Percentiles rank a stretch among this genome's conserved stretches.
Conservation (phyloP, 2,797 vertebrate species). For the Oryzias dopingdopingensis region DNA sequence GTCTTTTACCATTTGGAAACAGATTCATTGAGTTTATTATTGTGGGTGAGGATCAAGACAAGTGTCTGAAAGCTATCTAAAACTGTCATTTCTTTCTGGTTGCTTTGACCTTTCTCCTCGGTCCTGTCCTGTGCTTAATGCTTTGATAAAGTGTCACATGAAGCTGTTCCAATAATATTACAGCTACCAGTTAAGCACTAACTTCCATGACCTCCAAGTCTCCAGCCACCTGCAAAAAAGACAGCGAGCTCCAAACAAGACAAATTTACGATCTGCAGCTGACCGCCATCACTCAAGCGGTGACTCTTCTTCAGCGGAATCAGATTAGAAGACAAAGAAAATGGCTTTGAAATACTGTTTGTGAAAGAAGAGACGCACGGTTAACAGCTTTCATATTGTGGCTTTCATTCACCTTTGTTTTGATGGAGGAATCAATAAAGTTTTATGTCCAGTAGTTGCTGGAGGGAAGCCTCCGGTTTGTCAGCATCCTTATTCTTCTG, state of each 20-base stretch:
- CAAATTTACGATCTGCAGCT: constrained; percentile 20
- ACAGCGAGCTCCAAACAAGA: constrained; percentile 20
- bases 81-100: too few relatives aligned
- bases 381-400: constrained; percentile 6
- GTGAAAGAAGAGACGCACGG: constrained; percentile 19
- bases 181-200: constrained; percentile 33
- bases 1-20: too few relatives aligned
- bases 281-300: constrained; percentile 12
- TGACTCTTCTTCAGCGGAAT: constrained; percentile 1
- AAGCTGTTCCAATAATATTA: constrained; percentile 32
- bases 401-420: constrained; percentile 17
- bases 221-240: constrained; percentile 27
- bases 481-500: constrained; percentile 14
- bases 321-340: not conserved
- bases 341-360: not conserved
- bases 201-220: constrained; percentile 28
- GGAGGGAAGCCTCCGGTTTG: constrained; percentile 1
- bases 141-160: constrained; percentile 28
- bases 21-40: too few relatives aligned
- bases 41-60: too few relatives aligned
- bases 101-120: constrained; percentile 4
- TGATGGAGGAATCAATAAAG: constrained; percentile 36
- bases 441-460: constrained; percentile 22
- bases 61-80: too few relatives aligned
- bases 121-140: constrained; percentile 14